Percentiles rank a stretch among this genome's conserved stretches.
Conservation (phyloP, 2,797 vertebrate genomes). For the Ptychobarbus kaznakovi region DNA sequence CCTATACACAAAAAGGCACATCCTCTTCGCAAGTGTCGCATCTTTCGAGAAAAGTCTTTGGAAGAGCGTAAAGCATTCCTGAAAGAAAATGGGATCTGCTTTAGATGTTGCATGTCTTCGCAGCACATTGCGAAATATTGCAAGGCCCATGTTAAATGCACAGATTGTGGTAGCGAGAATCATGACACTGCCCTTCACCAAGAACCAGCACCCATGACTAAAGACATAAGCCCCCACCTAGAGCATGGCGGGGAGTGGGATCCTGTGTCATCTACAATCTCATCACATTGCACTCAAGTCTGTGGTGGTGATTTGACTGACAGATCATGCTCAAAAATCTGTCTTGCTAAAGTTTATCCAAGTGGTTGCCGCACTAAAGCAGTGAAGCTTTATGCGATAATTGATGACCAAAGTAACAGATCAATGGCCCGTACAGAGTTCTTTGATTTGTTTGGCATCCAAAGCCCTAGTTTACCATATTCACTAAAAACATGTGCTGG, state of each 20-base stretch:
- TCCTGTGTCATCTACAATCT: too few relatives aligned
- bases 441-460: constrained; percentile 62
- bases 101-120: neutral
- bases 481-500: constrained; percentile 42
- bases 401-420: constrained; percentile 48
- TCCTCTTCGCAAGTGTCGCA: neutral
- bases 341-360: constrained; percentile 42
- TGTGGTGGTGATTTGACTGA: too few relatives aligned
- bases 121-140: neutral
- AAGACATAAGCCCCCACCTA: too few relatives aligned
- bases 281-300: too few relatives aligned
- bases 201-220: neutral
- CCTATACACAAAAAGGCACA: neutral
- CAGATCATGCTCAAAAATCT: constrained; percentile 20
- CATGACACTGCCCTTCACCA: neutral
- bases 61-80: neutral
- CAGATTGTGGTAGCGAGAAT: neutral
- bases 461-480: constrained; percentile 48
- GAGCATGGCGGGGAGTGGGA: too few relatives aligned
- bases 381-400: constrained; percentile 60
- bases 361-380: neutral
- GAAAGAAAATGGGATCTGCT: constrained; percentile 2
- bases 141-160: neutral
- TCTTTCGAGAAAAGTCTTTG: neutral
- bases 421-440: constrained; percentile 53